Evolutionary conservation across 37 sponge, comb jelly and placozoan species (phyloP).

Genomic region (Diacarnus erythraeanus): DNA sequence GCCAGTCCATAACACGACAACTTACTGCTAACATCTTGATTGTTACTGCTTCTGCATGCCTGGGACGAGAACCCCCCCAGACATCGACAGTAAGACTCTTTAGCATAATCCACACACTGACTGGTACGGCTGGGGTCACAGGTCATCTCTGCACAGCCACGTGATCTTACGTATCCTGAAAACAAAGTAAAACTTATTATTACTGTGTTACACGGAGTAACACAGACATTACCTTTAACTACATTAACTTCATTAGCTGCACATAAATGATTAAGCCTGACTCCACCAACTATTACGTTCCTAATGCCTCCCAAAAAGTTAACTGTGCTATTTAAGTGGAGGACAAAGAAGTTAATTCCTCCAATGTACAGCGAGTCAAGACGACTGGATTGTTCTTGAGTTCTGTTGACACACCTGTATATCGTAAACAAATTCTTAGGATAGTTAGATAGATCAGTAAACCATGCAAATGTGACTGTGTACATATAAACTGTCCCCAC

Average conservation of each 20-base stretch:
- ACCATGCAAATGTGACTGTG: no score
- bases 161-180: no score
- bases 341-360: slow-evolving; percentile 27
- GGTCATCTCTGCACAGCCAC: neutral
- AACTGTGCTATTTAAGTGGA: neutral
- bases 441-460: no score
- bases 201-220: neutral
- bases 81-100: slow-evolving; percentile 28
- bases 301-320: slow-evolving; percentile 47
- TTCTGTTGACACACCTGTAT: slow-evolving; percentile 16
- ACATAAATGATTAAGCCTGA: slow-evolving; percentile 27
- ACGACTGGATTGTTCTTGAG: neutral
- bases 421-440: neutral
- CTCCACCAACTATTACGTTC: slow-evolving; percentile 23
- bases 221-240: neutral
- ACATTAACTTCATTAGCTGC: slow-evolving; percentile 22
- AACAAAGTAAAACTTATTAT: no score
- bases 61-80: slow-evolving; percentile 21
- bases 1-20: no score
- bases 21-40: slow-evolving; percentile 12
- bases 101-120: slow-evolving; percentile 33
- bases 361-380: slow-evolving; percentile 34
- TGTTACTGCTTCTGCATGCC: neutral
- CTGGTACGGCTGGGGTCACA: slow-evolving; percentile 5
- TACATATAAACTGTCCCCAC: no score